Conservation (phyloP, 2,113 vertebrate species). For the Mastomys natalensis region DNA sequence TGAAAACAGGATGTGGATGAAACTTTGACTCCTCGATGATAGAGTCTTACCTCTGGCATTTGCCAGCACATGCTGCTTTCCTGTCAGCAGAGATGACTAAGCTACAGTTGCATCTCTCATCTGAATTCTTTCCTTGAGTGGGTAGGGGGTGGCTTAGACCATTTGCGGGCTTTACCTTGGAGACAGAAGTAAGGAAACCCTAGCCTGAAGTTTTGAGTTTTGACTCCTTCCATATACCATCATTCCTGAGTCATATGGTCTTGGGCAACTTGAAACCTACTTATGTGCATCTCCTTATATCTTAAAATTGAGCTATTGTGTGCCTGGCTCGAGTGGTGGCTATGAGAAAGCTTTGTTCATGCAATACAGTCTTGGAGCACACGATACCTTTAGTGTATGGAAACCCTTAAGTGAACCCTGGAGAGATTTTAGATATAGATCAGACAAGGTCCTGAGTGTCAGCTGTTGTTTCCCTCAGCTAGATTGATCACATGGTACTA, state of each 20-base stretch:
- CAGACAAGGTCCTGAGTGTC: neutral
- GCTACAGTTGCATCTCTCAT: neutral
- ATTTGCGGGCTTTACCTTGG: neutral
- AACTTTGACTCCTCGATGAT: neutral
- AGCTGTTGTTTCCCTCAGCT: neutral
- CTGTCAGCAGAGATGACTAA: neutral
- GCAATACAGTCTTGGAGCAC: neutral
- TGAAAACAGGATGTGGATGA: neutral
- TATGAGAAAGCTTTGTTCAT: neutral
- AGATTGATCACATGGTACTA: neutral
- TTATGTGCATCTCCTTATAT: neutral
- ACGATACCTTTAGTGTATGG: neutral
- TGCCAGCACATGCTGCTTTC: neutral
- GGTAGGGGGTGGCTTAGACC: neutral
- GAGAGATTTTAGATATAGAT: neutral
- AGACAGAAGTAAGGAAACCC: neutral
- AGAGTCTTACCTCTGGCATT: neutral
- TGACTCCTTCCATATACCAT: neutral
- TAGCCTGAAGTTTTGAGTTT: neutral
- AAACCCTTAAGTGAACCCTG: neutral
- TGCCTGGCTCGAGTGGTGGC: neutral
- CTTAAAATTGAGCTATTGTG: neutral
- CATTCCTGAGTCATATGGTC: neutral
- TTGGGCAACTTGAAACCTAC: neutral
- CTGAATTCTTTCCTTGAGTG: neutral